A percentile compares a stretch with the other conserved stretches of the same genome.
Conservation (phyloP, 2,797 vertebrate species). For the Danio albolineatus region DNA sequence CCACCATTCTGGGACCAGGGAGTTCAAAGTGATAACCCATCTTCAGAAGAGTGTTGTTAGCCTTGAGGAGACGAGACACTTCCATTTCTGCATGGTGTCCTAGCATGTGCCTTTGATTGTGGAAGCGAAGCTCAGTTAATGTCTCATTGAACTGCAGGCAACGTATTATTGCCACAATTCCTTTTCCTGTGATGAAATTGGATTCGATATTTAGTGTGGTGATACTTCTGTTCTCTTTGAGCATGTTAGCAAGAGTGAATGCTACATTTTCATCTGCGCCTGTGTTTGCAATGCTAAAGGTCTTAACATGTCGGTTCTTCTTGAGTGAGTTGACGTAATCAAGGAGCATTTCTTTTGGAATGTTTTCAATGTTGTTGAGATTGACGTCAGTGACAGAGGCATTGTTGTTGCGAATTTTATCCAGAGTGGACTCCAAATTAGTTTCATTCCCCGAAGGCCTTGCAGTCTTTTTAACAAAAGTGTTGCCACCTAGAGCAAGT, state of each 20-base stretch:
- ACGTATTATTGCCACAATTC: conserved; percentile 92
- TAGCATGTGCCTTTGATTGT: conserved; percentile 97
- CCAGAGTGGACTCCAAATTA: conserved; percentile 90
- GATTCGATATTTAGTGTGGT: conserved; percentile 93
- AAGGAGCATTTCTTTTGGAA: conserved; percentile 95
- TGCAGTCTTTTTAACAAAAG: conserved; percentile 91
- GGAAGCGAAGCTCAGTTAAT: conserved; percentile 93
- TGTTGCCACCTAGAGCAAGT: conserved; percentile 80
- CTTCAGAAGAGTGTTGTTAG: conserved; percentile 94
- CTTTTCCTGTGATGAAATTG: conserved; percentile 93
- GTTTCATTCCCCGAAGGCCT: conserved; percentile 97
- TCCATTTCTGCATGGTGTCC: conserved; percentile 98
- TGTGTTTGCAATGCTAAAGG: conserved; percentile 93
- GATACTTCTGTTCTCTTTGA: conserved; percentile 94
- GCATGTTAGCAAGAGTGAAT: conserved; percentile 92
- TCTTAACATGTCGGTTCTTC: conserved; percentile 92
- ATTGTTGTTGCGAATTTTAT: conserved; percentile 88
- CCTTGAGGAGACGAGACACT: conserved; percentile 92
- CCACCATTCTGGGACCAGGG: conserved; percentile 96
- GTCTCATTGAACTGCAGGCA: conserved; percentile 98
- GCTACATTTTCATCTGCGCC: conserved; percentile 92
- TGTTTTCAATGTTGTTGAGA: conserved; percentile 98
- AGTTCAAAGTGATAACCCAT: conserved; percentile 97
- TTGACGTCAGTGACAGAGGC: conserved; percentile 90
- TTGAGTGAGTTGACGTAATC: conserved; percentile 93